Percentiles rank a stretch among this genome's conserved stretches.
Conservation (phyloP, 1,140 invertebrate species). For the Pemphigus obesinymphae region DNA sequence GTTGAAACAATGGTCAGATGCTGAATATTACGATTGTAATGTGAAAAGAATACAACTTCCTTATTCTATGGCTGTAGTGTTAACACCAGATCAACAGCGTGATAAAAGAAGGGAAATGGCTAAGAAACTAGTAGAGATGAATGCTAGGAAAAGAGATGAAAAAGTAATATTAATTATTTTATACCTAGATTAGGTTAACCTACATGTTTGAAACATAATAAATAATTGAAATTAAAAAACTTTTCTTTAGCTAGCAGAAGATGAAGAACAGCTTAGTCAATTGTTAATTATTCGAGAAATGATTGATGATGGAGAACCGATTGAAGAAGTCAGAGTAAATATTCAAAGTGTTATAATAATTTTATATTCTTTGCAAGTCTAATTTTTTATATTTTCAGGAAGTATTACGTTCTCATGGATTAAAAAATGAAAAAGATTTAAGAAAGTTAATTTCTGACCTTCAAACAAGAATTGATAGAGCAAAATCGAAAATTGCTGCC, state of each 20-base stretch:
- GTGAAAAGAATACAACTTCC: conserved; percentile 81
- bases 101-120: conserved; percentile 80
- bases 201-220: background rate
- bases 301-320: conserved; percentile 71
- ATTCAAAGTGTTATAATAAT: background rate
- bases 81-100: conserved; percentile 69
- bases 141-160: conserved; percentile 78
- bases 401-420: conserved; percentile 58
- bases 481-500: conserved; percentile 70
- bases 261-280: conserved; percentile 79
- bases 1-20: conserved; percentile 71
- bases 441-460: conserved; percentile 71
- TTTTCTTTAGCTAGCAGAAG: conserved; percentile 64
- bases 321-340: conserved; percentile 65
- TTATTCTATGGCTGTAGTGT: conserved; percentile 58
- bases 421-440: conserved; percentile 59
- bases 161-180: conserved; percentile 52
- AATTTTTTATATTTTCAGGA: conserved; percentile 50
- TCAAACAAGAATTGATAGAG: conserved; percentile 71
- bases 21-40: conserved; percentile 77
- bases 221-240: background rate
- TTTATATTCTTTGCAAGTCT: background rate
- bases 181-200: background rate
- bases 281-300: conserved; percentile 72
- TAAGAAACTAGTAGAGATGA: conserved; percentile 73